phyloP scores from a whole-genome alignment of 2,113 vertebrate species.

The Nymphicus hollandicus region DNA sequence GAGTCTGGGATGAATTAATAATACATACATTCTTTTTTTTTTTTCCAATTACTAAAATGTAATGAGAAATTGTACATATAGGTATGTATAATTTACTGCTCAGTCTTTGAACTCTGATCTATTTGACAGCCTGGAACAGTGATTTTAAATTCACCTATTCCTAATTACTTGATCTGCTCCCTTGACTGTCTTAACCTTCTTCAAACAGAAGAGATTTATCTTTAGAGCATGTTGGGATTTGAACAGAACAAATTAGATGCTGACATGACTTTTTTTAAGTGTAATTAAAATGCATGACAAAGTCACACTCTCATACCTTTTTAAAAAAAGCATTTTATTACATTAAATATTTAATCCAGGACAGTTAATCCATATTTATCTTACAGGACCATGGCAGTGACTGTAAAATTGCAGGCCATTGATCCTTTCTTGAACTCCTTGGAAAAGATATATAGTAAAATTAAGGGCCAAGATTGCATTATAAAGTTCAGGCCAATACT shows the following conservation, averaged over 20 bases:
- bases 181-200: neutral
- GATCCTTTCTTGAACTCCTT: neutral
- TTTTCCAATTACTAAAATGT: neutral
- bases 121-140: neutral
- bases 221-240: neutral
- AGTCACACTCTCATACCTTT: neutral
- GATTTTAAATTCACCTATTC: slow-evolving; percentile 5
- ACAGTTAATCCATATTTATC: slow-evolving; percentile 23
- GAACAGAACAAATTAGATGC: slow-evolving; percentile 8
- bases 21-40: neutral
- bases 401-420: neutral
- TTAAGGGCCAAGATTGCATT: neutral
- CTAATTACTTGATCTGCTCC: slow-evolving; percentile 21
- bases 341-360: neutral
- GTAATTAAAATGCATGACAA: slow-evolving; percentile 5
- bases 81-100: neutral
- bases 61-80: neutral
- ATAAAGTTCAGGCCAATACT: neutral
- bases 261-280: neutral
- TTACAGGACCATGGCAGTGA: neutral
- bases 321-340: slow-evolving; percentile 17
- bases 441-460: neutral
- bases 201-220: slow-evolving; percentile 20
- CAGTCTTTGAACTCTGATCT: neutral
- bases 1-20: neutral